These are phyloP conservation scores for Xylophagus ater DNA, from an alignment of 2,888 invertebrate species.

Conservation along the genomic window DNA sequence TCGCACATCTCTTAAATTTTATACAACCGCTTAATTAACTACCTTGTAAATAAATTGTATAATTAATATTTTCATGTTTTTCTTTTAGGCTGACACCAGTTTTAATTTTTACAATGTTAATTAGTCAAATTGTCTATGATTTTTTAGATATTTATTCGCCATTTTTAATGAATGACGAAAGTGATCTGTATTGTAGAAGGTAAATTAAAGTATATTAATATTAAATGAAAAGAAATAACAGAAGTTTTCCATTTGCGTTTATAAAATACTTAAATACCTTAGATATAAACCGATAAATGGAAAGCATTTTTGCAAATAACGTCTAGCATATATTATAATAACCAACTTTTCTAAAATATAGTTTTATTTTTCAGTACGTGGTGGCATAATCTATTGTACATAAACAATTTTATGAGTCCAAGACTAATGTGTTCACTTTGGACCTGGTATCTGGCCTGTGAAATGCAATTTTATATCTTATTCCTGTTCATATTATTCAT, in stretches of 20 bases:
- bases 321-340: too few relatives aligned
- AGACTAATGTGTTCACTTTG: slow-evolving; percentile 26
- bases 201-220: slow-evolving; percentile 18
- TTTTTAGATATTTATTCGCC: slow-evolving; percentile 27
- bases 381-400: slow-evolving; percentile 28
- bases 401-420: slow-evolving; percentile 25
- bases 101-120: slow-evolving; percentile 25
- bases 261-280: too few relatives aligned
- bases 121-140: slow-evolving; percentile 24
- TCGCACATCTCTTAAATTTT: too few relatives aligned
- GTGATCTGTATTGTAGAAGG: slow-evolving; percentile 28
- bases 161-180: slow-evolving; percentile 25
- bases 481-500: slow-evolving; percentile 24
- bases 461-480: slow-evolving; percentile 28
- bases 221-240: too few relatives aligned
- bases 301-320: too few relatives aligned
- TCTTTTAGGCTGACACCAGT: slow-evolving; percentile 28
- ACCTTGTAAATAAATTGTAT: neutral
- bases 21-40: neutral
- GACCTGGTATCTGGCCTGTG: slow-evolving; percentile 32
- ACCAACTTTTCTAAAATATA: too few relatives aligned
- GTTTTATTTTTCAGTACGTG: slow-evolving; percentile 23
- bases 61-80: neutral
- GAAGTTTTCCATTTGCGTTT: too few relatives aligned
- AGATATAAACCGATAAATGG: too few relatives aligned